These are phyloP conservation scores for Macroramphosus scolopax DNA, from an alignment of 2,797 vertebrate genomes.

Conservation along the genomic window DNA sequence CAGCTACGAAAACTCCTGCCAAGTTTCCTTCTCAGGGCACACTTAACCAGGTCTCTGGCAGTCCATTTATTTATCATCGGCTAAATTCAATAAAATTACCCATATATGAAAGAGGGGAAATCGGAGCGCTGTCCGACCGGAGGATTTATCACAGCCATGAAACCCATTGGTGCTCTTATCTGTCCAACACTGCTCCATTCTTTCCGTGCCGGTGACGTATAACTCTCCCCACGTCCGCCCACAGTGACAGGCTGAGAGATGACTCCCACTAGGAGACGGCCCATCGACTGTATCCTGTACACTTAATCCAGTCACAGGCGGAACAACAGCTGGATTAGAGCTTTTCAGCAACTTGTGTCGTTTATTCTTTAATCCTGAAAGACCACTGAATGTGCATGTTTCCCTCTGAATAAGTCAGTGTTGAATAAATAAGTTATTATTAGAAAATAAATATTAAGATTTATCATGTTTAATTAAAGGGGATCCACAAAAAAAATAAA, in stretches of 20 bases:
- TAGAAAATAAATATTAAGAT: too few relatives aligned
- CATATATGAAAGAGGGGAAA: conserved; percentile 90
- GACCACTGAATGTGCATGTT: too few relatives aligned
- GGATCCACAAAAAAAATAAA: too few relatives aligned
- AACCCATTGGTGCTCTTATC: conserved; percentile 90
- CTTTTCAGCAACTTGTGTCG: too few relatives aligned
- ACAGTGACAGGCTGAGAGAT: conserved; percentile 18
- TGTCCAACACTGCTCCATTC: conserved; percentile 84
- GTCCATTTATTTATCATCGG: conserved; percentile 90
- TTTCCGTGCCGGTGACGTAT: conserved; percentile 85
- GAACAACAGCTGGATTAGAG: not conserved
- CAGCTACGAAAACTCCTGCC: conserved; percentile 70
- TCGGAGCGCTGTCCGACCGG: conserved; percentile 79
- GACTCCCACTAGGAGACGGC: too few relatives aligned
- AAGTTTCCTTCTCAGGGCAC: conserved; percentile 81
- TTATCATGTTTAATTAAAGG: too few relatives aligned
- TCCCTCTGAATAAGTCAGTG: too few relatives aligned
- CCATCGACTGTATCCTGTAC: too few relatives aligned
- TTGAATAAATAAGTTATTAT: too few relatives aligned
- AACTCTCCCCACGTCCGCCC: conserved; percentile 68
- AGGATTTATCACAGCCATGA: conserved; percentile 87
- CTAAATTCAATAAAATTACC: conserved; percentile 90
- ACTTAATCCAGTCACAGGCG: too few relatives aligned
- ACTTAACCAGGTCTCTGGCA: too few relatives aligned
- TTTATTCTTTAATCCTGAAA: too few relatives aligned